These are phyloP conservation scores for Pseudomyrmex gracilis DNA, from an alignment of 1,140 invertebrate species.

Conservation along the genomic window DNA sequence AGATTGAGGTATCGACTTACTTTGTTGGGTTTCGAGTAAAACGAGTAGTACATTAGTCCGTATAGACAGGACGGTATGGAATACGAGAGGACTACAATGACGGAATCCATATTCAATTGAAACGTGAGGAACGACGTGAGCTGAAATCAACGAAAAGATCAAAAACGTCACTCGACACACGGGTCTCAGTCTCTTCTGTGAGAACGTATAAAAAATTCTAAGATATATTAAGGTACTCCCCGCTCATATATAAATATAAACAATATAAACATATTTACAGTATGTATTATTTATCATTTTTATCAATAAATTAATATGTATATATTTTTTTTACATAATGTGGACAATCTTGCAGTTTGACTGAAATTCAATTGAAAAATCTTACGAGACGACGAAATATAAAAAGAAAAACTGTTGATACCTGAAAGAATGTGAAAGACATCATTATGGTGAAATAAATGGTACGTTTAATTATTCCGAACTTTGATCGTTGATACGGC, in stretches of 20 bases:
- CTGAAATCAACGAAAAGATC: conserved; percentile 14
- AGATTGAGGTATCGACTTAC: neutral
- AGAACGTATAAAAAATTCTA: neutral
- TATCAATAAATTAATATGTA: too few relatives aligned
- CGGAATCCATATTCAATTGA: neutral
- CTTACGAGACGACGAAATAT: neutral
- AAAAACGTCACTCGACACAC: neutral
- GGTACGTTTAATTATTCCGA: neutral
- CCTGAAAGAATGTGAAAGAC: conserved; percentile 24
- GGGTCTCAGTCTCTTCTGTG: neutral
- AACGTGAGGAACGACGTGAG: neutral
- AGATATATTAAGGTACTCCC: neutral
- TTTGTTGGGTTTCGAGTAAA: neutral
- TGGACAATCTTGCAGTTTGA: too few relatives aligned
- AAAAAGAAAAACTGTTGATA: neutral
- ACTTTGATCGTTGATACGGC: conserved; percentile 8
- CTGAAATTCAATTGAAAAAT: too few relatives aligned
- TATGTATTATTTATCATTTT: neutral
- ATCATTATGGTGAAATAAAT: conserved; percentile 2
- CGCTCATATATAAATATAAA: too few relatives aligned
- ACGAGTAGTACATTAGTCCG: neutral
- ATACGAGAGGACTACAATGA: neutral
- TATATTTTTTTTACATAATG: too few relatives aligned
- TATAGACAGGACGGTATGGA: neutral
- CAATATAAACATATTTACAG: neutral